phyloP scores from a whole-genome alignment of 2,797 vertebrate species.

The Morelia viridis region DNA sequence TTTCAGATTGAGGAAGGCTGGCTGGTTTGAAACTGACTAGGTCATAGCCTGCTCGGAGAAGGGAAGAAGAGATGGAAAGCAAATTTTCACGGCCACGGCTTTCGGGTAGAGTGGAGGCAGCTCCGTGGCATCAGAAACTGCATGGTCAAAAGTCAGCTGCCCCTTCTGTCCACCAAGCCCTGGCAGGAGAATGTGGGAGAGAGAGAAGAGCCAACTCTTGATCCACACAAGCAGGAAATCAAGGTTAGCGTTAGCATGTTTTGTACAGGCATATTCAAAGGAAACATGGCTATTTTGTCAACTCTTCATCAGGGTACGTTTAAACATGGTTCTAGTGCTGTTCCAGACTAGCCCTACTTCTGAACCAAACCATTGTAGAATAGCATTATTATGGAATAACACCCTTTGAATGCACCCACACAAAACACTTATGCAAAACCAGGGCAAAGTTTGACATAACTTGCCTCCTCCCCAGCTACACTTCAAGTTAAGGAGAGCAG shows the following conservation, averaged over 20 bases:
- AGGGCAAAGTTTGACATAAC: neutral
- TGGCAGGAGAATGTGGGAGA: neutral
- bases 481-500: neutral
- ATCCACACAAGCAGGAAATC: neutral
- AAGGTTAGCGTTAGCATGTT: neutral
- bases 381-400: neutral
- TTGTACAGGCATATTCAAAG: neutral
- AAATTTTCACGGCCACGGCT: neutral
- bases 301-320: neutral
- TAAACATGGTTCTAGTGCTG: neutral
- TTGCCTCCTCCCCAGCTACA: neutral
- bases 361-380: neutral
- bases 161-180: neutral
- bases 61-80: neutral
- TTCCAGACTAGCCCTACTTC: neutral
- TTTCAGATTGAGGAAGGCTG: neutral
- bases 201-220: neutral
- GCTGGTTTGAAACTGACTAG: neutral
- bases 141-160: neutral
- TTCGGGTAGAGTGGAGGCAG: neutral
- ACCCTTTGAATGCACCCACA: neutral
- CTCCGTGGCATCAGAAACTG: neutral
- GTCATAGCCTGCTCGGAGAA: neutral
- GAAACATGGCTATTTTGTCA: neutral
- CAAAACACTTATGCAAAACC: neutral